A percentile compares a stretch with the other conserved stretches of the same genome.
Evolutionary conservation across 2,797 vertebrate species (phyloP).

Genomic region (Sebastolobus altivelis): DNA sequence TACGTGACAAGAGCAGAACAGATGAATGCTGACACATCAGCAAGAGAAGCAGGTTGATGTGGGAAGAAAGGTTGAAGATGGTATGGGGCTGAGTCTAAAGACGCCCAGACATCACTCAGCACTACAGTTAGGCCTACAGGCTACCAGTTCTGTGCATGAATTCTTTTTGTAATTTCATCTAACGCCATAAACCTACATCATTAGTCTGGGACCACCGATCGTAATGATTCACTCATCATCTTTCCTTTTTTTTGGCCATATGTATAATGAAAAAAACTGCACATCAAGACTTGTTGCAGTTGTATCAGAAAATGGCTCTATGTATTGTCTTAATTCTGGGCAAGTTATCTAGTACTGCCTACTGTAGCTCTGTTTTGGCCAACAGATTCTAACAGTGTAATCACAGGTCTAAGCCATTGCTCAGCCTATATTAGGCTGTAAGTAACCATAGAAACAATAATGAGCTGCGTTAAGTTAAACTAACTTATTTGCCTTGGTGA

Average conservation of each 20-base stretch:
- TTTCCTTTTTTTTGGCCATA: not conserved
- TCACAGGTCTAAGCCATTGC: not conserved
- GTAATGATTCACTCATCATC: not conserved
- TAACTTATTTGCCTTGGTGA: not conserved
- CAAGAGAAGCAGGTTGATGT: slow-evolving; percentile 36
- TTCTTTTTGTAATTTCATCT: not conserved
- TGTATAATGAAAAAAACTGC: not conserved
- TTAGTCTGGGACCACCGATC: not conserved
- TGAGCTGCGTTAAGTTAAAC: not conserved
- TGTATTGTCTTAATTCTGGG: slow-evolving; percentile 6
- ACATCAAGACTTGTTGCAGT: not conserved
- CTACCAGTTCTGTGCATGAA: not conserved
- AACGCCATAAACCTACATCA: not conserved
- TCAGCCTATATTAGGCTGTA: not conserved
- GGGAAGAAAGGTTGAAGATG: slow-evolving; percentile 36
- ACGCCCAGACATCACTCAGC: not conserved
- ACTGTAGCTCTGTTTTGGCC: not conserved
- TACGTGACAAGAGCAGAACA: slow-evolving; percentile 48
- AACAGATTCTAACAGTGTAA: not conserved
- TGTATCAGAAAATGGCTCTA: not conserved
- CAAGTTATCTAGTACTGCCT: not conserved
- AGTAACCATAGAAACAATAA: slow-evolving; percentile 18
- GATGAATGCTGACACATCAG: slow-evolving; percentile 60
- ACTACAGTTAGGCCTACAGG: not conserved
- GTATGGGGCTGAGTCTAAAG: slow-evolving; percentile 1